Base-by-base conservation (phyloP, 2,888 invertebrate genomes). In the Ferdinandea cuprea region DNA sequence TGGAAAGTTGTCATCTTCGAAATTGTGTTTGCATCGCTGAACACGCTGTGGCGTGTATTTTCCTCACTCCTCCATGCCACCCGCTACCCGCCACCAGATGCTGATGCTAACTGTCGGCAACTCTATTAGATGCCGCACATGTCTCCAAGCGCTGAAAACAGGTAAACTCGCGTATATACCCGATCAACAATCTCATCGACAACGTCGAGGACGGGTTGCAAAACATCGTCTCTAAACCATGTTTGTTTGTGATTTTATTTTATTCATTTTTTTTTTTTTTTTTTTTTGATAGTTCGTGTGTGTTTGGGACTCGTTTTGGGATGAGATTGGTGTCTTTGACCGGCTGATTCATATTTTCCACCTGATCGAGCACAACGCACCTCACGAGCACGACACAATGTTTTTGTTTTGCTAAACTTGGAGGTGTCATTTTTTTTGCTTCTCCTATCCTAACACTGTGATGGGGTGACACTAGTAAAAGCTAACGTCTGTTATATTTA, bases 1-100 rank as follows among this genome's bases (percentile, higher is more conserved):
- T 81, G 81, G 81, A 81, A 81, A 81, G 81, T 81, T 81, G 77
- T 81, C 81, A 81, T 81, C 77, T 77, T 66, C 52, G 71, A 76
- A 81, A 77, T 66, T 65, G 59, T 76, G 59, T 58, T 58, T 68
- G 48, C 54, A 59, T 63, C 59, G 63, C 52, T 69, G 59, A 81
- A 48, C 76, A 76, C 54, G 65, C 37, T 69, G 65, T 56, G 59
- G 13, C 35, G 72, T 66, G 46, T 44, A 40, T 30, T 35, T 25
- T 15, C n/a, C 35, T n/a, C 37, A 54, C 13, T 19, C 35, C n/a
- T 11, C 30, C 28, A 15, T 52, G 11, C 28, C 30, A 44, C 71
- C 5, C 66, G 11, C n/a, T 46, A 40, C 40, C 19, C 66, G 11
- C n/a, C 56, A 40, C 40, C 19, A 7, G 30, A 19, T 48, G 56